Base-by-base conservation (phyloP, 2,888 invertebrate species). In the Agrypnus murinus region DNA sequence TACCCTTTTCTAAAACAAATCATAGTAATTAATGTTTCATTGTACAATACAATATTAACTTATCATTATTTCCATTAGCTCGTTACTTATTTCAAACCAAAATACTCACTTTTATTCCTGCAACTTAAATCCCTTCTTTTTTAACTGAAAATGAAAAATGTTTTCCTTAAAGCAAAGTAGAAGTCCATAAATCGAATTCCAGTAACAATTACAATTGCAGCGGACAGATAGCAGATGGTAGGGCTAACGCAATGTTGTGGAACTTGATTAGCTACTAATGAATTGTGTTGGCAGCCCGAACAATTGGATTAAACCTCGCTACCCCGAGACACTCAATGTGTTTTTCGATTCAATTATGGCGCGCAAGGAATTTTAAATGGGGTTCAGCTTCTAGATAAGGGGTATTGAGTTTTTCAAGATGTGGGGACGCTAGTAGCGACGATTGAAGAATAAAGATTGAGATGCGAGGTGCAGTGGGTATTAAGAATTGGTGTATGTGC, bases 191-290 rank as follows among this genome's bases (percentile, higher is more conserved):
- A 81, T 81, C 80, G 81, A 81, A 79, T 77, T 76, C 74, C 73
- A 70, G 75, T 72, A 79, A 79, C 78, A 81, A 79, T 80, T 80
- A 78, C 78, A 79, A 75, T 77, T 79, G 79, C 78, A 78, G 72
- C 74, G 75, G 77, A 79, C 79, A 79, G 82, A 82, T 82, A 82
- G 79, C 82, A 81, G 81, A 81, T 80, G 81, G 78, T 75, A 73
- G 77, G 75, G 77, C 74, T 74, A 76, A 77, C 78, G 80, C 82
- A 81, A 81, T 81, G 83, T 82, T 83, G 83, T 82, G 83, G 82
- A 82, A 83, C 83, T 81, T 83, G 83, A 83, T 83, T 83, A 82
- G 83, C 78, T 81, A 74, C 81, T 83, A 83, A 83, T 83, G 83
- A 83, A 83, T 83, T 81, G 82, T 80, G 81, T 79, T 78, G 80